Percentiles rank a stretch among this genome's conserved stretches.
Conservation (phyloP, 1,140 invertebrate genomes). For the Meloidogyne chitwoodi region DNA sequence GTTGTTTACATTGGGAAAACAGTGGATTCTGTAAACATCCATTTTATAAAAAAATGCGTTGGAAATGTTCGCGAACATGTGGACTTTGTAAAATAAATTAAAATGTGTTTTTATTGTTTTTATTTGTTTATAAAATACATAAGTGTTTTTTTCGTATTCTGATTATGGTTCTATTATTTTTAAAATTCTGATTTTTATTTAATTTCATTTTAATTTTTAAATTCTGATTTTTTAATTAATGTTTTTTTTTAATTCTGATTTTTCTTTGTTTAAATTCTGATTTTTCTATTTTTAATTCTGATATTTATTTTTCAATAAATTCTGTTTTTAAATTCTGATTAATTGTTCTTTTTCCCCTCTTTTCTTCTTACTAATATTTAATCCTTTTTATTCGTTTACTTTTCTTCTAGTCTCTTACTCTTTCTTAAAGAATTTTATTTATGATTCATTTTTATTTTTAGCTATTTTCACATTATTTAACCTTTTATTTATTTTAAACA, state of each 20-base stretch:
- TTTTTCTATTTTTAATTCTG: too few species aligned
- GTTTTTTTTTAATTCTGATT: background rate
- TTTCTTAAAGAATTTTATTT: background rate
- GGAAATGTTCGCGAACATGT: slow-evolving; percentile 2
- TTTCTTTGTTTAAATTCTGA: background rate
- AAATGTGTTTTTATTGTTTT: background rate
- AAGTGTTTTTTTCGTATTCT: too few species aligned
- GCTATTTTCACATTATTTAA: background rate
- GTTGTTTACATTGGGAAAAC: background rate
- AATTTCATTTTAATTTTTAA: too few species aligned
- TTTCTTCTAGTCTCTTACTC: background rate
- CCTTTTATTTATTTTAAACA: background rate
- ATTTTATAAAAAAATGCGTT: slow-evolving; percentile 3
- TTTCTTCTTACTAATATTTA: too few species aligned
- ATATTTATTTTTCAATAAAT: too few species aligned
- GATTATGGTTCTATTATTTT: too few species aligned
- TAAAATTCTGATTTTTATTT: too few species aligned
- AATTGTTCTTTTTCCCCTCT: too few species aligned
- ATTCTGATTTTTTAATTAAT: too few species aligned
- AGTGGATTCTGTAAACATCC: background rate
- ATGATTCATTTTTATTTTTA: background rate
- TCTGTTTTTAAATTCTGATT: too few species aligned
- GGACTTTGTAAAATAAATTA: background rate
- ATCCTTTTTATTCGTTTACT: too few species aligned
- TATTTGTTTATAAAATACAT: background rate